Evolutionary conservation across 2,797 vertebrate species (phyloP).

Genomic region (Platalea minor): DNA sequence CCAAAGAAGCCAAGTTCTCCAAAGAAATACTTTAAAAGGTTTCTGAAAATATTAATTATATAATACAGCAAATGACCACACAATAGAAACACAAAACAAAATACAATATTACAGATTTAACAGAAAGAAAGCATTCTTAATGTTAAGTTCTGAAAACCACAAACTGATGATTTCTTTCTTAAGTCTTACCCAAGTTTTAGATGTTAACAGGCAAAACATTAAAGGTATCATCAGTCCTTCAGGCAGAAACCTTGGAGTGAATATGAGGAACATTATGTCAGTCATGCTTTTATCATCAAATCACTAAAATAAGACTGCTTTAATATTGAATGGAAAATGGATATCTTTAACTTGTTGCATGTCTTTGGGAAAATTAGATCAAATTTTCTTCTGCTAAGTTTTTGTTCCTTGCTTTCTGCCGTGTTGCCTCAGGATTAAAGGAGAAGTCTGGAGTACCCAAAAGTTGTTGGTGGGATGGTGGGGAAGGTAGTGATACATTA

Average conservation of each 20-base stretch:
- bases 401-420: background rate
- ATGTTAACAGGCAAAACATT: background rate
- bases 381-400: background rate
- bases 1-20: background rate
- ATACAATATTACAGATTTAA: background rate
- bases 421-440: background rate
- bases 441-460: background rate
- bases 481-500: background rate
- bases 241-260: background rate
- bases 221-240: background rate
- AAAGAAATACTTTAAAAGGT: background rate
- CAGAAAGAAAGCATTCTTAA: background rate
- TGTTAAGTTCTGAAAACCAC: background rate
- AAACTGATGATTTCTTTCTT: background rate
- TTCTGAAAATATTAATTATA: background rate
- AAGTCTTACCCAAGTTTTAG: background rate
- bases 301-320: background rate
- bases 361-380: background rate
- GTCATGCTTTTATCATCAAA: background rate
- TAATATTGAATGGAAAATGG: background rate
- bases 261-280: background rate
- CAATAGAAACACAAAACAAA: background rate
- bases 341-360: background rate
- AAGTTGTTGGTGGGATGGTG: background rate
- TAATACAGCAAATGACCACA: background rate